Percentiles rank a stretch among this genome's conserved stretches.
These are phyloP conservation scores for Sterrhoptilus dennistouni DNA, from an alignment of 2,113 vertebrate species.

Conservation along the genomic window DNA sequence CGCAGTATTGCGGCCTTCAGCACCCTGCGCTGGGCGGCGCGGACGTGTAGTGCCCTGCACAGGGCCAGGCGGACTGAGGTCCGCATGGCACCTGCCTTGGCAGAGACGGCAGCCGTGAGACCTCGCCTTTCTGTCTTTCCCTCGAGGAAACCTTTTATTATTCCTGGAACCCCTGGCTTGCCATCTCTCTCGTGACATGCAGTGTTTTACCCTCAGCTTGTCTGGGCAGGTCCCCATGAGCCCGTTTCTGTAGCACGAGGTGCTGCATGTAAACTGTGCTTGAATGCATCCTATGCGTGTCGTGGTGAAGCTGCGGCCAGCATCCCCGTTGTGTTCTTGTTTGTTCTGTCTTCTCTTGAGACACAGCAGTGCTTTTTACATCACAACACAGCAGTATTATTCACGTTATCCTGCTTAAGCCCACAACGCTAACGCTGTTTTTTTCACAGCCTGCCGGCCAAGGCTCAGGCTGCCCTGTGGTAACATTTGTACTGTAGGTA, in stretches of 20 bases:
- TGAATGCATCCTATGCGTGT: fast-evolving
- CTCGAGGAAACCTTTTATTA: background rate
- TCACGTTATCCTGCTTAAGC: fast-evolving
- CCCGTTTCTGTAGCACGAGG: background rate
- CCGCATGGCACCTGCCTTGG: too few relatives aligned
- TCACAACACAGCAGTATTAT: background rate
- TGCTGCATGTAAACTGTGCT: background rate
- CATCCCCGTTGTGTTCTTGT: fast-evolving
- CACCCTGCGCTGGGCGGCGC: too few relatives aligned
- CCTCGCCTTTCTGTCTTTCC: background rate
- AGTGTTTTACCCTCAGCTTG: fast-evolving
- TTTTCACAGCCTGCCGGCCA: fast-evolving
- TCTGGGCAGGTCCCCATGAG: fast-evolving
- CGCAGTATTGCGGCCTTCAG: fast-evolving
- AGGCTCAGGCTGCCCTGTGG: background rate
- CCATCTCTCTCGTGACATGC: fast-evolving
- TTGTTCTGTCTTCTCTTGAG: background rate
- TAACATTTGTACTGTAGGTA: fast-evolving
- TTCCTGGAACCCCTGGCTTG: background rate
- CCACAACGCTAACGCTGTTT: fast-evolving
- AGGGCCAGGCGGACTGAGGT: fast-evolving
- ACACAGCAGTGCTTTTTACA: background rate
- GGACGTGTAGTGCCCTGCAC: fast-evolving
- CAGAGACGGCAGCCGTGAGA: background rate
- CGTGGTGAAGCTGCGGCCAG: background rate